Evolutionary conservation across 30 jellyfish, hydroid and myxozoan species (phyloP).

Genomic region (Pseudorhiza aurosa): DNA sequence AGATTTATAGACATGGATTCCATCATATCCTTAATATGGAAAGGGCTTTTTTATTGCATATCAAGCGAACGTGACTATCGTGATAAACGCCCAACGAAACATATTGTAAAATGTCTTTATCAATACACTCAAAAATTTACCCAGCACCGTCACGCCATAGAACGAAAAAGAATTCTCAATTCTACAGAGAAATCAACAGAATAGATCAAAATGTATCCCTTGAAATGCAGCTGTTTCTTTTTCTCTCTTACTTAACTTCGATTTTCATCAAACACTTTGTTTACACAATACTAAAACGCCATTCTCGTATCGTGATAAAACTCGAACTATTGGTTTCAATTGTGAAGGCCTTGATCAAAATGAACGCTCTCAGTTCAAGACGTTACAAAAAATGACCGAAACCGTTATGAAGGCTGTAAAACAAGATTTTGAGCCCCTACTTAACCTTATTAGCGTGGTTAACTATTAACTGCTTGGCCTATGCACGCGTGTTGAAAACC

Average conservation of each 20-base stretch:
- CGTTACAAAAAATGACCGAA: background rate
- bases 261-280: background rate
- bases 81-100: background rate
- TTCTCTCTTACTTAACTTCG: background rate
- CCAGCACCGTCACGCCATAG: constrained; percentile 5
- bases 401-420: constrained; percentile 8
- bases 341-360: background rate
- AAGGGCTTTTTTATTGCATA: too few relatives aligned
- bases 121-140: background rate
- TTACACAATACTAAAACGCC: background rate
- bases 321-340: background rate
- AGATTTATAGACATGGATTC: too few relatives aligned
- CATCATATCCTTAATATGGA: too few relatives aligned
- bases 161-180: too few relatives aligned
- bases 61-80: background rate
- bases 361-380: background rate
- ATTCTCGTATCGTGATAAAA: background rate
- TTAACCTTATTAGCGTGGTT: constrained; percentile 12
- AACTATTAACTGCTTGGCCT: constrained; percentile 14
- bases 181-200: too few relatives aligned
- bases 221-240: too few relatives aligned
- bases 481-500: constrained; percentile 45
- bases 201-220: too few relatives aligned
- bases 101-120: background rate
- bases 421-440: constrained; percentile 10